Conservation (phyloP, 2,888 invertebrate species). For the Allolobophora icterica region DNA sequence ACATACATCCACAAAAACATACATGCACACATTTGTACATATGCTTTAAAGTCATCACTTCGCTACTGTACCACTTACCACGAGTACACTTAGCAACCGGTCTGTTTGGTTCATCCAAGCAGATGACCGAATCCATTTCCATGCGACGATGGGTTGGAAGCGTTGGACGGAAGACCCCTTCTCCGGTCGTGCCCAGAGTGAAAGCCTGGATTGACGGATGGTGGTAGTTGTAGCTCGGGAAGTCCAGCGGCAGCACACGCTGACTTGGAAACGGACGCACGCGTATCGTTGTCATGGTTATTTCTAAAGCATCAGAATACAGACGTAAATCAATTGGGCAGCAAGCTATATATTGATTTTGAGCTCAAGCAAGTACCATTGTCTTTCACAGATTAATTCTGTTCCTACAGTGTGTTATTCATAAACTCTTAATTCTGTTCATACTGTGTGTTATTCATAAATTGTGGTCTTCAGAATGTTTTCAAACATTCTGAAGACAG, state of each 20-base stretch:
- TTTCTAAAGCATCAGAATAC: neutral
- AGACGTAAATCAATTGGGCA: neutral
- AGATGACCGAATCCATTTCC: conserved; percentile 62
- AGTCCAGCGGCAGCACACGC: conserved; percentile 54
- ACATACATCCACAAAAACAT: too few relatives aligned
- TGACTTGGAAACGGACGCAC: conserved; percentile 52
- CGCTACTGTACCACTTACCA: neutral
- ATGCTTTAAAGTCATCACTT: neutral
- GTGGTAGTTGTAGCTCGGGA: conserved; percentile 60
- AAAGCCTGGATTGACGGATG: conserved; percentile 58
- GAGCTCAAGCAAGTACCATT: too few relatives aligned
- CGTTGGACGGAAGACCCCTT: conserved; percentile 60
- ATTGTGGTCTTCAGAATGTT: too few relatives aligned
- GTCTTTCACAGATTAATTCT: too few relatives aligned
- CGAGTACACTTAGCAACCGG: conserved; percentile 3
- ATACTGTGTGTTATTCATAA: too few relatives aligned
- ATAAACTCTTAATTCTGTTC: too few relatives aligned
- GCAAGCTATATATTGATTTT: neutral
- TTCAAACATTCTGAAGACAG: too few relatives aligned
- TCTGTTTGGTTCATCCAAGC: neutral
- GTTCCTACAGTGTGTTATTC: too few relatives aligned
- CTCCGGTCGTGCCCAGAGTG: conserved; percentile 60
- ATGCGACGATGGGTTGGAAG: conserved; percentile 62
- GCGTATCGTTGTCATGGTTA: conserved; percentile 59
- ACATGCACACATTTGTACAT: neutral